Evolutionary conservation across 2,888 invertebrate species (phyloP).

Genomic region (Eurytoma adleriae): DNA sequence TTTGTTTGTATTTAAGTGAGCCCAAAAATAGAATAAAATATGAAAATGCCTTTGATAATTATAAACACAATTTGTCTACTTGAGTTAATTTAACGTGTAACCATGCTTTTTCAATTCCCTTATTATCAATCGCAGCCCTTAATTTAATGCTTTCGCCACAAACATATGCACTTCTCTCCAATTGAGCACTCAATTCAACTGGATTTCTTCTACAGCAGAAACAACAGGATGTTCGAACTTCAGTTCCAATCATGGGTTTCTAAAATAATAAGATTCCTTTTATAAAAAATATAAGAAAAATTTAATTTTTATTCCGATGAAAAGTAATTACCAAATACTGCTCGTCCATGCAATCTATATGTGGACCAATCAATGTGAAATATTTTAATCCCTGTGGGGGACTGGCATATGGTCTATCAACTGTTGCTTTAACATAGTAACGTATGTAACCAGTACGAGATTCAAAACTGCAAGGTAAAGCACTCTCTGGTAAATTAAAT

Average conservation of each 20-base stretch:
- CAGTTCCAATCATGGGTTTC: conserved; percentile 82
- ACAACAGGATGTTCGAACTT: conserved; percentile 82
- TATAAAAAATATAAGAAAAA: neutral
- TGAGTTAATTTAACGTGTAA: conserved; percentile 80
- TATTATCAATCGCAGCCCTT: conserved; percentile 84
- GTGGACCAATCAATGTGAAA: conserved; percentile 87
- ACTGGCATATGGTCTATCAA: conserved; percentile 87
- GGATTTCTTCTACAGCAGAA: conserved; percentile 85
- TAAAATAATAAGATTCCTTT: conserved; percentile 68
- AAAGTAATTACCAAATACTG: conserved; percentile 80
- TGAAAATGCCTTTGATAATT: neutral
- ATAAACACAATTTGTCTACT: conserved; percentile 60
- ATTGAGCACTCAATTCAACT: conserved; percentile 81
- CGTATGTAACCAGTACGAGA: conserved; percentile 85
- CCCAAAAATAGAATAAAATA: neutral
- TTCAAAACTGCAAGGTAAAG: conserved; percentile 87
- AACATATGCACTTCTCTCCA: conserved; percentile 86
- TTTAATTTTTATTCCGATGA: neutral
- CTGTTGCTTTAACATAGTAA: conserved; percentile 84
- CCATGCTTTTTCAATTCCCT: conserved; percentile 79
- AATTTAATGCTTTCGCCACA: conserved; percentile 84
- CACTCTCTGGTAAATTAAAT: conserved; percentile 85
- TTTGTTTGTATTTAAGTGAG: neutral
- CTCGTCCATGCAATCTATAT: conserved; percentile 89
- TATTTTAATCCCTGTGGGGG: conserved; percentile 89